Percentiles rank a stretch among this genome's conserved stretches.
phyloP scores from a whole-genome alignment of 2,113 vertebrate species.

The Pholis gunnellus region DNA sequence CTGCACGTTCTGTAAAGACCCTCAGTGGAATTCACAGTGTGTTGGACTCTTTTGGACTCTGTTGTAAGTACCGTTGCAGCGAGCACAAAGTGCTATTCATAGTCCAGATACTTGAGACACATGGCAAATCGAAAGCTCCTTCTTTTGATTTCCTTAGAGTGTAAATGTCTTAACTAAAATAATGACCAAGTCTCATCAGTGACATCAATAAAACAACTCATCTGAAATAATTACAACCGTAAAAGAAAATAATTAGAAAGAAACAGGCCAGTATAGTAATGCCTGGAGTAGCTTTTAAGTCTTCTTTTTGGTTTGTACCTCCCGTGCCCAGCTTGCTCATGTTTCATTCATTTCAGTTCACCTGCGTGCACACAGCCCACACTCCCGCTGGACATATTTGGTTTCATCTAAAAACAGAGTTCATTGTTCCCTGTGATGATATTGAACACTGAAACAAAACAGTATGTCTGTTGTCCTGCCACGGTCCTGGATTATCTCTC shows the following conservation, averaged over 20 bases:
- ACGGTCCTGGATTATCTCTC: conserved; percentile 58
- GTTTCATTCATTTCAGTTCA: conserved; percentile 74
- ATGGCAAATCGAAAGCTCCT: conserved; percentile 51
- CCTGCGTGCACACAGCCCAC: conserved; percentile 52
- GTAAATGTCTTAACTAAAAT: conserved; percentile 22
- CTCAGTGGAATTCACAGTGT: conserved; percentile 41
- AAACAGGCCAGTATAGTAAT: conserved; percentile 18
- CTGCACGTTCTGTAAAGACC: conserved; percentile 29
- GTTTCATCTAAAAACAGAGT: conserved; percentile 82
- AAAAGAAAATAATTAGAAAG: conserved; percentile 15
- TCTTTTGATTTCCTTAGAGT: conserved; percentile 24
- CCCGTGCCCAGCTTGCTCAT: conserved; percentile 54
- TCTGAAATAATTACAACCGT: conserved; percentile 24
- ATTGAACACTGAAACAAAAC: conserved; percentile 78
- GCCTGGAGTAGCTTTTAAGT: neutral
- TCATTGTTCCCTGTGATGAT: conserved; percentile 80
- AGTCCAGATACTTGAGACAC: conserved; percentile 64
- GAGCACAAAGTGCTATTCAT: conserved; percentile 76
- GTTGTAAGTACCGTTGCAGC: conserved; percentile 38
- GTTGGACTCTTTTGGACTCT: conserved; percentile 43
- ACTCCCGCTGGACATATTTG: conserved; percentile 72
- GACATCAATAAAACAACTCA: neutral
- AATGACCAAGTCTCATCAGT: neutral
- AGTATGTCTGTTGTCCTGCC: conserved; percentile 77
- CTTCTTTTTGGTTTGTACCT: conserved; percentile 17